A percentile compares a stretch with the other conserved stretches of the same genome.
Conservation (phyloP, 2,113 vertebrate genomes). For the Stegostoma tigrinum region DNA sequence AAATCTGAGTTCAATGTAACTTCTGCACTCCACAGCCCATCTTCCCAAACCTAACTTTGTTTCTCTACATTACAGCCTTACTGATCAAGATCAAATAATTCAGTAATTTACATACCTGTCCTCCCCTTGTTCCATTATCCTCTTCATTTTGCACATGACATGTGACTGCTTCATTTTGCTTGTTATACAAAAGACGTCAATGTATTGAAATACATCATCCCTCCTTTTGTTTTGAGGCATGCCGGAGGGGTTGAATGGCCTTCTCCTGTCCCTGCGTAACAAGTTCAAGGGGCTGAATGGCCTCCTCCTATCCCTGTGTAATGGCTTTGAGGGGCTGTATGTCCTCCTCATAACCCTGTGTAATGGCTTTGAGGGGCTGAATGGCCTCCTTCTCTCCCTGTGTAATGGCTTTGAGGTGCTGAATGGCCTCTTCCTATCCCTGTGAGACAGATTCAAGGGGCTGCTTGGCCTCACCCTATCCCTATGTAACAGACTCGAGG, state of each 20-base stretch:
- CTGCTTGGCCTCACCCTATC: background rate
- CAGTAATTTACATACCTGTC: background rate
- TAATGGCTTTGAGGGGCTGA: no score
- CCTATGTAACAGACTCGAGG: background rate
- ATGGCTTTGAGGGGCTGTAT: background rate
- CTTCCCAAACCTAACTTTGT: background rate
- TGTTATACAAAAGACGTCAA: background rate
- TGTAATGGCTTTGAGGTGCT: background rate
- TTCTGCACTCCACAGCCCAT: background rate
- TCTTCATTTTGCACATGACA: background rate
- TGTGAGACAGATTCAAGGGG: background rate
- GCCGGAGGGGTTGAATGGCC: background rate
- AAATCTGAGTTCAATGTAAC: background rate
- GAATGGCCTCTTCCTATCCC: background rate
- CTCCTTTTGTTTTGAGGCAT: no score
- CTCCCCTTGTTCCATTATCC: background rate
- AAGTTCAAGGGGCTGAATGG: background rate
- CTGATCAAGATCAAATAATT: background rate
- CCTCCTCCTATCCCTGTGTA: background rate
- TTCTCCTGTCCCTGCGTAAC: background rate
- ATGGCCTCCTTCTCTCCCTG: background rate
- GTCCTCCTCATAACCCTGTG: background rate
- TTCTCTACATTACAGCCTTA: background rate
- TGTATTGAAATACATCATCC: background rate
- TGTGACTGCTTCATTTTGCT: background rate